Evolutionary conservation across 2,113 vertebrate genomes (phyloP).

Genomic region (Martes martes): DNA sequence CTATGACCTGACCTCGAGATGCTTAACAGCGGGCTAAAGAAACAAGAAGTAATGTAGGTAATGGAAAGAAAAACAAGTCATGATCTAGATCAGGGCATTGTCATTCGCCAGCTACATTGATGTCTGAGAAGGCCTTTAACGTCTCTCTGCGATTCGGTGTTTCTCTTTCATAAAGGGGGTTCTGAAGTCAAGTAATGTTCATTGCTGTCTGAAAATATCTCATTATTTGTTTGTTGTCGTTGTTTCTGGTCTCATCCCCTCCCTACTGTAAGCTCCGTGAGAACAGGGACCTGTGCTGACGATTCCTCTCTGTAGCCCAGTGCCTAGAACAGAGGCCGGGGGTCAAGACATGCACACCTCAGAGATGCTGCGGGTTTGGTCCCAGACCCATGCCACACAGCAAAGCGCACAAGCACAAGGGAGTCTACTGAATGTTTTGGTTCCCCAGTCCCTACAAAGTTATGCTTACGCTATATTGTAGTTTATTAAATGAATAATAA

Average conservation of each 20-base stretch:
- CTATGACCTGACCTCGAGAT: not conserved
- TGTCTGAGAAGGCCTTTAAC: not conserved
- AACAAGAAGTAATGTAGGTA: not conserved
- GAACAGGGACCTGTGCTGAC: not conserved
- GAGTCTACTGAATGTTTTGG: not conserved
- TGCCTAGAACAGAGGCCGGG: not conserved
- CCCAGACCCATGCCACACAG: not conserved
- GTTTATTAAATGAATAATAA: not conserved
- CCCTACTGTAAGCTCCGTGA: not conserved
- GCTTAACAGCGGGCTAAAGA: not conserved
- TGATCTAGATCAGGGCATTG: not conserved
- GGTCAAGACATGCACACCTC: not conserved
- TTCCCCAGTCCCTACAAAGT: not conserved
- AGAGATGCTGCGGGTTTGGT: not conserved
- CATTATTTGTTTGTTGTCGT: not conserved
- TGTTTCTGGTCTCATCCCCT: too few species aligned
- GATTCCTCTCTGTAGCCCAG: not conserved
- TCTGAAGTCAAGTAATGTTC: not conserved
- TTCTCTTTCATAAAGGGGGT: not conserved
- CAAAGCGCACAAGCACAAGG: not conserved
- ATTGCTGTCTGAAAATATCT: not conserved
- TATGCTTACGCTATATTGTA: not conserved
- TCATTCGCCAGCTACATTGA: not conserved
- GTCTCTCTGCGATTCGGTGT: not conserved
- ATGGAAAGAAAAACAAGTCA: not conserved